Base-by-base conservation (phyloP, 2,888 invertebrate species). In the Drosophila paracracens region DNA sequence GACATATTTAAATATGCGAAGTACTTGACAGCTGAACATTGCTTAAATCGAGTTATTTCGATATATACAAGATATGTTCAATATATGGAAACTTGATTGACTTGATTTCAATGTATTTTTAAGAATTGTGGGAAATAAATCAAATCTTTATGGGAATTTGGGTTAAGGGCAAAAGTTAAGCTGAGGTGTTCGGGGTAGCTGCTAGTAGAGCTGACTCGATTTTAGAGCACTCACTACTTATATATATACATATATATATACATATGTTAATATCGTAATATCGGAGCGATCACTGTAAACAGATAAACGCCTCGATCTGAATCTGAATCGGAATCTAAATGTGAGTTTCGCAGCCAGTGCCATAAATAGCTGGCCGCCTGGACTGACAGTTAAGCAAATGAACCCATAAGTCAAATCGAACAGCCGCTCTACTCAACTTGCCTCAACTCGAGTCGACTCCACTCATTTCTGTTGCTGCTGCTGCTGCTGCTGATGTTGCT, bases 381-480 rank as follows among this genome's bases (percentile, higher is more conserved):
- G 64, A 68, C 75, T 79, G 88, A 83, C 83, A 83, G 72, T 67
- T 59, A 54, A 74, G 87, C 90, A 89, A 91, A 88, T 89, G 91
- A 91, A 92, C 92, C 88, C 91, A 92, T 91, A 91, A 91, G 92
- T 91, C 91, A 91, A 91, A 92, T 88, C 79, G 90, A 89, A 85
- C 79, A 81, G 84, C 76, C 83, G 72, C 81, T 68, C 66, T 60
- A 51, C 73, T 65, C 40, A 29, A 43, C 56, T 46, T 31, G 33
- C 43, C 58, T 48, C 58, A 48, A 51, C 46, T 58, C 40, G 56
- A 40, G 53, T 21, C 58, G 50, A 51, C 46, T 58, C 40, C 27
- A 40, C 40, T 40, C 57, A 57, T 51, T 50, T 36, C 62, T 36
- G 11, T 25, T 57, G 63, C n/a, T 58, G 46, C 48, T 66, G 64